Conservation (phyloP, 2,113 vertebrate species). For the Lycaon pictus region DNA sequence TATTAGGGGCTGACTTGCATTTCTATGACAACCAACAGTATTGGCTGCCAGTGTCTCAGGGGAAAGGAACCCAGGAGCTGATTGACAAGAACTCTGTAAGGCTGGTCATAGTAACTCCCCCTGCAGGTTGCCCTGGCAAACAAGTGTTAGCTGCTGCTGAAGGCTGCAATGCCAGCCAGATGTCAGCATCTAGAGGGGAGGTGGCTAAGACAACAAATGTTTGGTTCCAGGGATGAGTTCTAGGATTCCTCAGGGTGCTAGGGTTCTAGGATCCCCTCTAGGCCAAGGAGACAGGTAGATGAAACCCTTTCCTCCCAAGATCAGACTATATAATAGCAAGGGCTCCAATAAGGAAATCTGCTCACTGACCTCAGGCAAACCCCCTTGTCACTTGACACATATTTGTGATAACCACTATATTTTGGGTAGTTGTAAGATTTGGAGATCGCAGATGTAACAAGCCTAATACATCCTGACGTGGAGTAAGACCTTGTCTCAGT, state of each 20-base stretch:
- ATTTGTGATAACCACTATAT: not conserved
- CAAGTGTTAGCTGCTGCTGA: not conserved
- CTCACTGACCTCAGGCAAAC: not conserved
- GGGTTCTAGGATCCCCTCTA: not conserved
- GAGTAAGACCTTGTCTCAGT: not conserved
- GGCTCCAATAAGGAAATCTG: not conserved
- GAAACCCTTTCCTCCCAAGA: not conserved
- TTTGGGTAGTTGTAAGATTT: not conserved
- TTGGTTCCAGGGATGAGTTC: not conserved
- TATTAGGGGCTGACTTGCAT: not conserved
- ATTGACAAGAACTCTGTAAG: not conserved
- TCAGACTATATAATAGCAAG: not conserved
- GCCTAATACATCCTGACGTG: not conserved
- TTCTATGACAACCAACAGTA: not conserved
- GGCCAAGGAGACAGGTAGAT: not conserved
- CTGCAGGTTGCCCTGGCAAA: not conserved
- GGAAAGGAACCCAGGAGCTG: not conserved
- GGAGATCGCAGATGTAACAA: not conserved
- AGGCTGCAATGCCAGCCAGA: not conserved
- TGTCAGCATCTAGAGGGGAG: not conserved
- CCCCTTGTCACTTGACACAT: not conserved
- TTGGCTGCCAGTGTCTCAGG: not conserved
- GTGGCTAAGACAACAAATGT: not conserved
- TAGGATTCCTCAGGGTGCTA: not conserved
- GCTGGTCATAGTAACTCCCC: not conserved